Conservation (phyloP, 92 coral and sea anemone genomes). For the Paramuricea clavata region DNA sequence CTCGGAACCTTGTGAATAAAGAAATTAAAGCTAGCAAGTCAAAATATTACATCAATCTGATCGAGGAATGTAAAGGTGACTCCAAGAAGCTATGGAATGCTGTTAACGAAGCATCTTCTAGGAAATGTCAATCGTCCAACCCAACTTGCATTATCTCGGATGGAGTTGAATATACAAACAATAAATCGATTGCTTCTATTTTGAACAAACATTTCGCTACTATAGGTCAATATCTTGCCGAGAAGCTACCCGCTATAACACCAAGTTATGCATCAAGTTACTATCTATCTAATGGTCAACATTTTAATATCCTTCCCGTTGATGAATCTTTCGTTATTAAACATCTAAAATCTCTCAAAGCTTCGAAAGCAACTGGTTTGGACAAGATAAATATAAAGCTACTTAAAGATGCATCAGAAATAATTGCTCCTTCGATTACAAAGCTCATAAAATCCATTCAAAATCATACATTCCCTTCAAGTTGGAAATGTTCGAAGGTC, state of each 20-base stretch:
- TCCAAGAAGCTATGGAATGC: slow-evolving; percentile 24
- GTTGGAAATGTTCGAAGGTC: no score
- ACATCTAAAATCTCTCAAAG: background rate
- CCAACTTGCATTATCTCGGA: background rate
- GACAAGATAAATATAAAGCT: no score
- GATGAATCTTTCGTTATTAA: background rate
- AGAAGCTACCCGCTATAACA: background rate
- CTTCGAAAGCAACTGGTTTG: no score
- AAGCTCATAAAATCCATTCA: no score
- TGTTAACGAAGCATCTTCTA: slow-evolving; percentile 45
- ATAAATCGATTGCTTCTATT: background rate
- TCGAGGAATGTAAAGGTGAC: slow-evolving; percentile 13
- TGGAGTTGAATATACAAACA: background rate
- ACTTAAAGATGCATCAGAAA: no score
- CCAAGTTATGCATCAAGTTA: background rate
- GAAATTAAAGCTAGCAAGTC: slow-evolving; percentile 20
- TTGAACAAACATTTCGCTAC: background rate
- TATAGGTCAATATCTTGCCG: background rate
- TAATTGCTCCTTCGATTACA: no score
- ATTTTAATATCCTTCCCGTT: background rate
- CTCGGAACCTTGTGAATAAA: slow-evolving; percentile 28
- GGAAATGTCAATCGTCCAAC: slow-evolving; percentile 35
- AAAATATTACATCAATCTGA: background rate
- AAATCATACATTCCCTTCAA: no score
- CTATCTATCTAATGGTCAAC: background rate